These are phyloP conservation scores for Scaptomyza reducta DNA, from an alignment of 2,888 invertebrate species.

Conservation along the genomic window DNA sequence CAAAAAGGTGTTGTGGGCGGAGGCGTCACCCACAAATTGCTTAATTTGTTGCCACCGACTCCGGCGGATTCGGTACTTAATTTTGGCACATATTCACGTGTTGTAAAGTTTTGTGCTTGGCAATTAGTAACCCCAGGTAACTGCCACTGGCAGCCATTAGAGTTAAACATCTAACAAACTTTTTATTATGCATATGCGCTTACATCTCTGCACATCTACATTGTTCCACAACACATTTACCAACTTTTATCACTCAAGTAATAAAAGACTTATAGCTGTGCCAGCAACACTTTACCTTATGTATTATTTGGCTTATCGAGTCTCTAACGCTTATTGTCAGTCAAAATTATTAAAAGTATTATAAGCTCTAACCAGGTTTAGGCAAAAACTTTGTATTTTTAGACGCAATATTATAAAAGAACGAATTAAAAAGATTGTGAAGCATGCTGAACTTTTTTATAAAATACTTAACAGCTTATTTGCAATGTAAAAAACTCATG, in stretches of 20 bases:
- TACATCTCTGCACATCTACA: slow-evolving; percentile 7
- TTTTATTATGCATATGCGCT: slow-evolving; percentile 19
- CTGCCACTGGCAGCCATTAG: slow-evolving; percentile 37
- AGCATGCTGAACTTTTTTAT: too few relatives aligned
- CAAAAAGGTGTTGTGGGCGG: slow-evolving; percentile 43
- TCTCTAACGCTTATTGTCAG: background rate
- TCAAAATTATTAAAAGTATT: background rate
- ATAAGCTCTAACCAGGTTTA: too few relatives aligned
- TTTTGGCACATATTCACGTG: slow-evolving; percentile 59
- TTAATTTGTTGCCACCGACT: slow-evolving; percentile 63
- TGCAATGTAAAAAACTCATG: too few relatives aligned
- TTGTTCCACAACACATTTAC: background rate
- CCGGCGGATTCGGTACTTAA: slow-evolving; percentile 24
- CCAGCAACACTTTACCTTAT: background rate
- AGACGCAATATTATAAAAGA: too few relatives aligned
- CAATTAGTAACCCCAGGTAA: slow-evolving; percentile 60
- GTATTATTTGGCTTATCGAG: background rate
- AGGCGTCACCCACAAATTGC: slow-evolving; percentile 59
- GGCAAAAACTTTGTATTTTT: too few relatives aligned
- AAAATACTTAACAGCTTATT: too few relatives aligned
- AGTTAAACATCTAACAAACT: slow-evolving; percentile 34
- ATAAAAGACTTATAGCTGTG: slow-evolving; percentile 45
- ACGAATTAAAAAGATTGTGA: too few relatives aligned
- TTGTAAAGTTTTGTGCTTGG: slow-evolving; percentile 52
- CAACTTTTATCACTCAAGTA: slow-evolving; percentile 29